These are phyloP conservation scores for Thelaira solivaga DNA, from an alignment of 2,888 invertebrate genomes.

Conservation along the genomic window DNA sequence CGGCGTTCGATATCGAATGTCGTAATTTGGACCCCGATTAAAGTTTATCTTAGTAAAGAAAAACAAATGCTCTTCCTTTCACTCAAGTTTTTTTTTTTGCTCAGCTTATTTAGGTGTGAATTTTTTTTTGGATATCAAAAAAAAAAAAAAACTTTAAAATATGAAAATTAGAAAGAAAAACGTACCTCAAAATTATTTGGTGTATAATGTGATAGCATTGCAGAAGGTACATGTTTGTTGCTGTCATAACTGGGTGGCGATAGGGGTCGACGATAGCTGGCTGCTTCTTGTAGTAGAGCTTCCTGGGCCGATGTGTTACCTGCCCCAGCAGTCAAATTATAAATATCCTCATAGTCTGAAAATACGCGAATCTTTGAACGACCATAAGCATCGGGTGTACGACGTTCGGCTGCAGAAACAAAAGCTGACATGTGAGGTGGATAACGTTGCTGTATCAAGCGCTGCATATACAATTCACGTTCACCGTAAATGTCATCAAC, in stretches of 20 bases:
- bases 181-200: slow-evolving; percentile 76
- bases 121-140: no score
- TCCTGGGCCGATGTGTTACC: slow-evolving; percentile 70
- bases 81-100: no score
- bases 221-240: slow-evolving; percentile 73
- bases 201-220: slow-evolving; percentile 74
- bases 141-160: no score
- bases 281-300: slow-evolving; percentile 68
- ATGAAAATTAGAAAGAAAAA: no score
- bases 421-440: slow-evolving; percentile 66
- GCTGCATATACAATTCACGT: slow-evolving; percentile 76
- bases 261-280: slow-evolving; percentile 81
- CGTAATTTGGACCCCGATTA: no score
- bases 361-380: slow-evolving; percentile 79
- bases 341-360: slow-evolving; percentile 89
- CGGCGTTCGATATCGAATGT: no score
- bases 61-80: no score
- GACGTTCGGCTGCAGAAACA: slow-evolving; percentile 80
- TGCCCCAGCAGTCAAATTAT: slow-evolving; percentile 77
- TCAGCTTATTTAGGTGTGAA: no score
- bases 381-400: slow-evolving; percentile 90
- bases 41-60: no score
- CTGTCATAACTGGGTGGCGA: slow-evolving; percentile 79
- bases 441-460: slow-evolving; percentile 74
- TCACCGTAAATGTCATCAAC: slow-evolving; percentile 75